Conservation (phyloP, 2,888 invertebrate species). For the Tipula vernalis region DNA sequence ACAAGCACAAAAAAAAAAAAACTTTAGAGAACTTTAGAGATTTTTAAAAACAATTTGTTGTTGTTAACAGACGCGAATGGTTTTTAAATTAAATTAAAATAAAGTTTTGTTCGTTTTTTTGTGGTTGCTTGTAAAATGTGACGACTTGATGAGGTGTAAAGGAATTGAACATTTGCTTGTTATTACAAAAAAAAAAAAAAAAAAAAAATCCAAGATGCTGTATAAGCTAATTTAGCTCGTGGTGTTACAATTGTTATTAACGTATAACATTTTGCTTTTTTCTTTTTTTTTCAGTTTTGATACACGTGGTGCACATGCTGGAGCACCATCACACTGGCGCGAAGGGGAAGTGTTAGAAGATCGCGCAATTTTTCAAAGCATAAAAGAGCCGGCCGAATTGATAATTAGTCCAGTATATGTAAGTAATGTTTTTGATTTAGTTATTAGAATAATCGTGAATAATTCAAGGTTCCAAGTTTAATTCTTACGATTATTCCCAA, state of each 20-base stretch:
- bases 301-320: conserved; percentile 43
- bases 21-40: neutral
- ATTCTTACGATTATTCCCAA: too few species aligned
- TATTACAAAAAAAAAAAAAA: neutral
- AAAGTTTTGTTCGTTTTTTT: neutral
- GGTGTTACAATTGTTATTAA: neutral
- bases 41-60: neutral
- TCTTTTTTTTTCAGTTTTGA: conserved; percentile 39
- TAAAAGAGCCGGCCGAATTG: conserved; percentile 46
- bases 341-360: conserved; percentile 46
- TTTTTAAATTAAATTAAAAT: neutral
- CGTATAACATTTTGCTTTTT: neutral
- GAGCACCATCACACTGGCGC: conserved; percentile 48
- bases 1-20: neutral
- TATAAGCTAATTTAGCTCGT: too few species aligned
- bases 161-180: neutral
- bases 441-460: too few species aligned
- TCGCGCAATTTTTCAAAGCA: conserved; percentile 45
- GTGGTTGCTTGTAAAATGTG: neutral
- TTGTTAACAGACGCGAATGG: neutral
- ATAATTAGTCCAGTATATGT: conserved; percentile 46
- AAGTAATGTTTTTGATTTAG: conserved; percentile 17
- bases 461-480: too few species aligned
- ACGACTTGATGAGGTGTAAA: neutral
- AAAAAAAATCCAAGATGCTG: neutral